A percentile compares a stretch with the other conserved stretches of the same genome.
Evolutionary conservation across 2,113 vertebrate species (phyloP).

Genomic region (Hippocampus abdominalis): DNA sequence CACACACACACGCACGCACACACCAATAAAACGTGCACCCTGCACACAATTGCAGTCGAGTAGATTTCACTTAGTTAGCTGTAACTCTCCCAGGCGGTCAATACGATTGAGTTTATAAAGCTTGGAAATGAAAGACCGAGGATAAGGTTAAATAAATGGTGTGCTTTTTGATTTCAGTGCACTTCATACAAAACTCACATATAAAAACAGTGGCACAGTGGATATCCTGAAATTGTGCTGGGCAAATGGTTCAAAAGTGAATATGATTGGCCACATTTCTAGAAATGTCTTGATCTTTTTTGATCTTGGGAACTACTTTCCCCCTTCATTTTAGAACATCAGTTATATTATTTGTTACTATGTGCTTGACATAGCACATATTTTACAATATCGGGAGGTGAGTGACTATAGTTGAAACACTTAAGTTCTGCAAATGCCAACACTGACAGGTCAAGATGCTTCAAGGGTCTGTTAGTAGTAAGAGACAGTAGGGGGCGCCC

Average conservation of each 20-base stretch:
- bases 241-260: slow-evolving; percentile 43
- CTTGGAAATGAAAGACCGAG: slow-evolving; percentile 93
- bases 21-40: slow-evolving; percentile 27
- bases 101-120: slow-evolving; percentile 96
- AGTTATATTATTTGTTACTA: background rate
- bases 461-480: slow-evolving; percentile 54
- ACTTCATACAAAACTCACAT: slow-evolving; percentile 53
- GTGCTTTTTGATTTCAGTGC: slow-evolving; percentile 69
- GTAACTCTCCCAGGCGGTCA: slow-evolving; percentile 90
- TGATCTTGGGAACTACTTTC: slow-evolving; percentile 11
- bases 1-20: slow-evolving; percentile 39
- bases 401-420: background rate
- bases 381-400: background rate
- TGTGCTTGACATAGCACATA: background rate
- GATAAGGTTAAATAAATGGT: slow-evolving; percentile 80
- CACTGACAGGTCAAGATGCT: slow-evolving; percentile 57
- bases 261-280: slow-evolving; percentile 34
- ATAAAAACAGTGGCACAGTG: slow-evolving; percentile 59
- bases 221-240: slow-evolving; percentile 43
- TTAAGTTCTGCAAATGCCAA: background rate
- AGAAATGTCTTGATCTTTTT: slow-evolving; percentile 1
- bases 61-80: slow-evolving; percentile 94
- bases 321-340: background rate
- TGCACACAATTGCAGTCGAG: slow-evolving; percentile 83
- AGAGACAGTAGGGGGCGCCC: slow-evolving; percentile 58